These are phyloP conservation scores for Meandrina meandrites DNA, from an alignment of 92 coral and sea anemone genomes.

Conservation along the genomic window DNA sequence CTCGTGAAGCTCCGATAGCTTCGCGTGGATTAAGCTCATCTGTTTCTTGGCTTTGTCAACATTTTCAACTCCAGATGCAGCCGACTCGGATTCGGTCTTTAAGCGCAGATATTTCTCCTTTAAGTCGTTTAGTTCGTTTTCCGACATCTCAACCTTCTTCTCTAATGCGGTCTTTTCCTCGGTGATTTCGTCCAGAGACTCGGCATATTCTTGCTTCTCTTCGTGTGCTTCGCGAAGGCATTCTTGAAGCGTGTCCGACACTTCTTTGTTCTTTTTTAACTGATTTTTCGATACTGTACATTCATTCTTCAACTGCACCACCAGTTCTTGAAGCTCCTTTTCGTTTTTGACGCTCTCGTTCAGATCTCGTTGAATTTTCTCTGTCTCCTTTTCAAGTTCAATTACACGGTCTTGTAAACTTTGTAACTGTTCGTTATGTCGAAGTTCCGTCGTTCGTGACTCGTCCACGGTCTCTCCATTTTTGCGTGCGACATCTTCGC, in stretches of 20 bases:
- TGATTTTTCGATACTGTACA: slow-evolving; percentile 63
- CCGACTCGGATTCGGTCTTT: slow-evolving; percentile 22
- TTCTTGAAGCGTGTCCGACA: slow-evolving; percentile 74
- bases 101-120: slow-evolving; percentile 28
- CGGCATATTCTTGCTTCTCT: slow-evolving; percentile 79
- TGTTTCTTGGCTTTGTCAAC: slow-evolving; percentile 8
- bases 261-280: slow-evolving; percentile 67
- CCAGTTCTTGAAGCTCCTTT: slow-evolving; percentile 59
- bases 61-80: slow-evolving; percentile 37
- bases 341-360: slow-evolving; percentile 71
- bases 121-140: slow-evolving; percentile 50
- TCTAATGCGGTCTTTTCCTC: slow-evolving; percentile 70
- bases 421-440: slow-evolving; percentile 42
- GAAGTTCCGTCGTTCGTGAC: not conserved
- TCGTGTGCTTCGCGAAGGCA: slow-evolving; percentile 86
- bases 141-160: slow-evolving; percentile 47
- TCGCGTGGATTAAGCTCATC: slow-evolving; percentile 28
- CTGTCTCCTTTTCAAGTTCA: slow-evolving; percentile 79
- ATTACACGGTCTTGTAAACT: slow-evolving; percentile 55
- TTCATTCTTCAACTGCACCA: slow-evolving; percentile 70
- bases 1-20: slow-evolving; percentile 45
- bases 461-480: not conserved
- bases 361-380: slow-evolving; percentile 63
- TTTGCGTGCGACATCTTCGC: not conserved
- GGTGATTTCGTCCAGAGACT: slow-evolving; percentile 77